Evolutionary conservation across 2,888 invertebrate genomes (phyloP), one percentile per base, ranked within the genome.

Genomic region (Drosophila peninsularis): DNA sequence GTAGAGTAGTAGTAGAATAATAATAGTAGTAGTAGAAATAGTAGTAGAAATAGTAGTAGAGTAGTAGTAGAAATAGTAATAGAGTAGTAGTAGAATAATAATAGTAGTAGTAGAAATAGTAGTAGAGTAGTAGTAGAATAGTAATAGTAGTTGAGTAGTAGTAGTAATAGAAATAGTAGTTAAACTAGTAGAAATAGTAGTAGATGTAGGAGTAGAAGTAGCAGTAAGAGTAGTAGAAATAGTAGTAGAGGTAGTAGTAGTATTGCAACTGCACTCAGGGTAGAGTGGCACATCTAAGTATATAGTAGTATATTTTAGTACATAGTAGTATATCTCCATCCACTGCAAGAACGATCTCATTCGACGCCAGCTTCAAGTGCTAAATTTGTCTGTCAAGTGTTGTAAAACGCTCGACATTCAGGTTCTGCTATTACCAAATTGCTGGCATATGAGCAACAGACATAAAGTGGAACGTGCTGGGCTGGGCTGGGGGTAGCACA

Each of bases 381-480:
- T 4, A n/a, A 45, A 45, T 32, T 62, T 32, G 37, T 45, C 44
- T 19, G 2, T 19, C 19, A 47, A 49, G n/a, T 47, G 39, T 37
- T 34, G 53, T 39, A 17, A 42, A 63, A 30, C 63, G 41, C 19
- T 41, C n/a, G n/a, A 49, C 60, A 68, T 37, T 62, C 10, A 24
- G 24, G 30, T 32, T 52, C 39, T 7, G 5, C 27, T 53, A 57
- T 70, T 65, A 65, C 65, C 54, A 60, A 56, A 61, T 53, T 55
- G 41, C 24, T 47, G 73, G 44, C 57, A 71, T 60, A 56, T 66
- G 60, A 55, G 37, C 41, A 17, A 17, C 30, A 54, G 39, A 42
- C 42, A 71, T 64, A 32, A 63, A 52, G 14, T 47, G 30, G 17
- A 37, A 32, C 36, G 44, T n/a, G 19, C n/a, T 13, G n/a, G 10